Conservation (phyloP, 2,113 vertebrate genomes). For the Antigone vipio region DNA sequence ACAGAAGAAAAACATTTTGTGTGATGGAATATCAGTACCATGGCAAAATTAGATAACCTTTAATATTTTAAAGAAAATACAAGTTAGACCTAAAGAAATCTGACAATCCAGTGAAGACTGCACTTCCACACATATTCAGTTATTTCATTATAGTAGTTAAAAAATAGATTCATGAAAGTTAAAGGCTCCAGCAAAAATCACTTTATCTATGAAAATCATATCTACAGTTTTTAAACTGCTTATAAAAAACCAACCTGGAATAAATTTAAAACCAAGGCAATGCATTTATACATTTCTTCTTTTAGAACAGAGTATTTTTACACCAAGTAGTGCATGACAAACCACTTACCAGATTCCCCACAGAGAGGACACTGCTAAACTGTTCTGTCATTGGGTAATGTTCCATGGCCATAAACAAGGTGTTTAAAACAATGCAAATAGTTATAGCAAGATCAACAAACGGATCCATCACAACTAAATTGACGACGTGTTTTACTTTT, state of each 20-base stretch:
- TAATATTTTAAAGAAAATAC: neutral
- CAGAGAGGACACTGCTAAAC: conserved; percentile 77
- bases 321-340: neutral
- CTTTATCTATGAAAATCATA: neutral
- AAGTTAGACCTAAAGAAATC: neutral
- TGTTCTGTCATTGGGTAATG: conserved; percentile 79
- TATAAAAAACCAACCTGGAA: neutral
- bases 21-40: neutral
- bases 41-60: neutral
- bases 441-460: conserved; percentile 94
- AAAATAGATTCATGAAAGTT: neutral
- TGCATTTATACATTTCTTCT: neutral
- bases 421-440: conserved; percentile 96
- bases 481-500: conserved; percentile 85
- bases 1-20: neutral
- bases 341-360: conserved; percentile 89
- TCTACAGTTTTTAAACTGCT: neutral
- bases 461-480: conserved; percentile 93
- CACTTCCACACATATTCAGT: neutral
- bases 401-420: conserved; percentile 98
- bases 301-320: neutral
- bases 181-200: neutral
- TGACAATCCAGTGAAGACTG: neutral
- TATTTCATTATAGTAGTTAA: neutral
- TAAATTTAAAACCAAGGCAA: neutral